phyloP scores from a whole-genome alignment of 2,797 vertebrate species.

The Falco biarmicus region DNA sequence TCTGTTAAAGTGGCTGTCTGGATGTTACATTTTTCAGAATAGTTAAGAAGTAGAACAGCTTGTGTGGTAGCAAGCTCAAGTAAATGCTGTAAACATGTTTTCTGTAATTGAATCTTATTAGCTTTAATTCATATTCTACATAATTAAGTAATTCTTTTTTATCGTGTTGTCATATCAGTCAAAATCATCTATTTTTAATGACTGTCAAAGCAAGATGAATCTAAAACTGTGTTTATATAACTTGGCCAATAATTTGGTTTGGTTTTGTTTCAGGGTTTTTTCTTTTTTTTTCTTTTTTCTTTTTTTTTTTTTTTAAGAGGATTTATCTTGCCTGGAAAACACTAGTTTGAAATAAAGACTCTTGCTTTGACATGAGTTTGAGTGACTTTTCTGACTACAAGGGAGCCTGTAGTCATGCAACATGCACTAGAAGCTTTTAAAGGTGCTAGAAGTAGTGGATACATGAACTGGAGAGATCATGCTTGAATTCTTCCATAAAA shows the following conservation, averaged over 20 bases:
- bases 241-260: not conserved
- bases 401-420: not conserved
- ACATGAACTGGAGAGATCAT: not conserved
- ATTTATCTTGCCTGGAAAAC: not conserved
- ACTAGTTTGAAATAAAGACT: not conserved
- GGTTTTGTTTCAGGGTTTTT: not conserved
- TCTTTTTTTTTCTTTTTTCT: fast-evolving
- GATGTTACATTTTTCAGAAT: not conserved
- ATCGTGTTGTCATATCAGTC: not conserved
- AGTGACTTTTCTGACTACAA: not conserved
- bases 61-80: slow-evolving; percentile 51
- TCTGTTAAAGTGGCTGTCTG: not conserved
- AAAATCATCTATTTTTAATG: slow-evolving; percentile 31
- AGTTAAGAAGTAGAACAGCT: slow-evolving; percentile 29
- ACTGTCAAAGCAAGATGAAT: not conserved
- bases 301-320: not conserved
- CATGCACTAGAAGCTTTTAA: not conserved
- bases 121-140: slow-evolving; percentile 26
- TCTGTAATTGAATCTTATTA: slow-evolving; percentile 57
- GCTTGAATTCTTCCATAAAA: not conserved
- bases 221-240: not conserved
- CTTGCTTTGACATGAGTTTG: not conserved
- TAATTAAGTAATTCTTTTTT: slow-evolving; percentile 41
- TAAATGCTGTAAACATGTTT: slow-evolving; percentile 49
- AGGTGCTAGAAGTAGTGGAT: not conserved